Evolutionary conservation across 2,113 vertebrate genomes (phyloP), one percentile per base, ranked within the genome.

Genomic region (Eretmochelys imbricata): DNA sequence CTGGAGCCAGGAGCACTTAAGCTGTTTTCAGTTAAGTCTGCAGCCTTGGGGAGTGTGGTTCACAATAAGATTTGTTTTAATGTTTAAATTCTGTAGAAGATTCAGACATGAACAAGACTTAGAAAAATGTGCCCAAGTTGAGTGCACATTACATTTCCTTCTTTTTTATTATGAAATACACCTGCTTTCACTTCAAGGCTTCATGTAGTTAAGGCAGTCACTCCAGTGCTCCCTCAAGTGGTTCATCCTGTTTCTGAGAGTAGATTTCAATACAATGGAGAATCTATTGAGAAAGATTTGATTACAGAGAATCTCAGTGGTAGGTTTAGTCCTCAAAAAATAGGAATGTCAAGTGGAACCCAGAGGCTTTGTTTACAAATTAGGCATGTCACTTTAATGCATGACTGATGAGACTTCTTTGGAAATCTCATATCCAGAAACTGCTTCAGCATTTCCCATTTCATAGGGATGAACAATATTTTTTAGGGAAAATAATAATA

Each of bases 161-260:
- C 62, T 13, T 91, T 93, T 92, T 75, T 76, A 83, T 89, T 83
- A 55, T n/a, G 29, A 46, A 19, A 31, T 75, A 95, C 53, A 93
- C 69, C 57, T 95, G 89, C 57, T 96, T 95, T 84, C 80, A 93
- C 81, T 93, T 97, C 92, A 96, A 80, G 50, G 79, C 10, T 93
- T 96, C 78, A 88, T 95, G 93, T 91, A 90, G 91, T 83, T 31
- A 55, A 95, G 84, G 78, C 78, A 96, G 50, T 80, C 81, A 85
- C 62, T 96, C 57, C 20, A 1, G 3, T 69, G 51, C 92, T 48
- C 57, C 20, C 69, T 96, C 80, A 95, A 94, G 93, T 85, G 79
- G 49, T 87, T 95, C 69, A 78, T 87, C 25, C 20, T 93, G 5
- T 93, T 96, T 93, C 89, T 90, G 89, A 96, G 76, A 93, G 80